phyloP scores from a whole-genome alignment of 2,888 invertebrate species.

The Drosophila quinaria region DNA sequence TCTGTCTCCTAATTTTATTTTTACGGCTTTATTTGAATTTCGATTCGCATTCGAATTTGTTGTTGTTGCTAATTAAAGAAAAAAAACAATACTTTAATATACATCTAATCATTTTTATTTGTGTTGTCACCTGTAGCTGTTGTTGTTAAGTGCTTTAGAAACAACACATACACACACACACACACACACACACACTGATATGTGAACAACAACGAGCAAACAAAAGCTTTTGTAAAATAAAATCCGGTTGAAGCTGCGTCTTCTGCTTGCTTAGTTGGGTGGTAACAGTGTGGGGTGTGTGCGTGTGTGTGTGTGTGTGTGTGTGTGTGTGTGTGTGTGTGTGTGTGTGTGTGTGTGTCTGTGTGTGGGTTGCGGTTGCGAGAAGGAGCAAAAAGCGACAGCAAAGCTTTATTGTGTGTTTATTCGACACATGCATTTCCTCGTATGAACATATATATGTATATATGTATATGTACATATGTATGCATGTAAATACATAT shows the following conservation, averaged over 20 bases:
- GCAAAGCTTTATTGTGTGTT: conserved; percentile 37
- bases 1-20: conserved; percentile 31
- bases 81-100: conserved; percentile 44
- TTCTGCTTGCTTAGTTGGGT: conserved; percentile 50
- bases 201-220: conserved; percentile 21
- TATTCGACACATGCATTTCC: conserved; percentile 39
- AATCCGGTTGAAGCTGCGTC: conserved; percentile 74
- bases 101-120: conserved; percentile 42
- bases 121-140: conserved; percentile 60
- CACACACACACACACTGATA: conserved; percentile 8
- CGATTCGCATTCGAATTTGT: conserved; percentile 40
- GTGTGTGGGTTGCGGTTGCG: neutral
- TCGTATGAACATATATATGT: conserved; percentile 3
- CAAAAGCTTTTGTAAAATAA: conserved; percentile 58
- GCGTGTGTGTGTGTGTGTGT: no score
- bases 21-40: conserved; percentile 55
- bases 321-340: no score
- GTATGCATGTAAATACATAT: no score
- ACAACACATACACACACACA: conserved; percentile 12
- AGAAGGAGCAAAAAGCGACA: neutral
- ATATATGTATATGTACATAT: neutral
- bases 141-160: conserved; percentile 28
- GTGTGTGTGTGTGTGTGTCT: no score
- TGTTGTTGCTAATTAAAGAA: conserved; percentile 58
- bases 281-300: no score